Evolutionary conservation across 2,113 vertebrate genomes (phyloP), one percentile per base, ranked within the genome.

Genomic region (Oncorhynchus masou): DNA sequence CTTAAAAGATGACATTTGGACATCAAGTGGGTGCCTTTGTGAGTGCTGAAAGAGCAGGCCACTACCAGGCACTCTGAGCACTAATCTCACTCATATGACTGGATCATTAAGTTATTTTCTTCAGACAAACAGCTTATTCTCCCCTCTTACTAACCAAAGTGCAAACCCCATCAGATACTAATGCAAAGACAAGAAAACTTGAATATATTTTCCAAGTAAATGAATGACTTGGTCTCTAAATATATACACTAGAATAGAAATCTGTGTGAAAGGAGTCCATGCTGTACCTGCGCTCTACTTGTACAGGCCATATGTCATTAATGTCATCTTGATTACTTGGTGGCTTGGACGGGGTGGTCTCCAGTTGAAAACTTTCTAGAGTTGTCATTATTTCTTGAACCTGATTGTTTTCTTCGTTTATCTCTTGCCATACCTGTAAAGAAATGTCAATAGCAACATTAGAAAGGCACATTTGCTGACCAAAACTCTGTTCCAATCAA

Each of bases 331-430:
- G 95, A 31, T 81, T 85, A 49, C 92, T 93, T 54, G 95, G 93
- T 88, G 95, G 93, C 88, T 97, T 97, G 76, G 94, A 82, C 1
- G 96, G 93, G 2, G 94, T 88, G 19, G 87, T 91, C 84, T 96
- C 95, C 76, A 95, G 70, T 89, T 97, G 96, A 90, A 97, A 97
- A 87, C 95, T 96, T 88, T 97, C 96, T 39, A 98, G 89, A 16
- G 95, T 98, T 67, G 94, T 94, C 95, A 97, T 96, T 81, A 99
- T 96, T 73, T 97, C 96, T 82, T 96, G 96, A 79, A 99, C 96
- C 7, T 97, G 95, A 67, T 94, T 96, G 65, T 92, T 95, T 92
- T 99, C 98, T 81, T 97, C 94, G 57, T 88, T 95, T 78, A 99
- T 97, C 90, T 99, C 96, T 79, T 99, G 96, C 95, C 96, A 97